Conservation (phyloP, 1,140 invertebrate genomes). For the Hetaerina americana region DNA sequence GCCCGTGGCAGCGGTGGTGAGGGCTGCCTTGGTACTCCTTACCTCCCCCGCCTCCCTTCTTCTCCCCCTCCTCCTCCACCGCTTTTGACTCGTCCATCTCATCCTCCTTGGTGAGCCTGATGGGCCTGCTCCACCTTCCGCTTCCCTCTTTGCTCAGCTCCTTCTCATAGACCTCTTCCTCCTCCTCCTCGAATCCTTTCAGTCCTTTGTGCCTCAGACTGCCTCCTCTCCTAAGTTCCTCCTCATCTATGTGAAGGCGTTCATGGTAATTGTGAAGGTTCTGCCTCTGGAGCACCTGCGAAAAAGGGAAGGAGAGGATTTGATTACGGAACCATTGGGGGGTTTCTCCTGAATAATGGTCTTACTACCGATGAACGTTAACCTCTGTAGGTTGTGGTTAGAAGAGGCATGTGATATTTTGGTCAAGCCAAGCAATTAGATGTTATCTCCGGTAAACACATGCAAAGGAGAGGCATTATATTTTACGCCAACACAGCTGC, state of each 20-base stretch:
- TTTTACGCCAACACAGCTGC: no score
- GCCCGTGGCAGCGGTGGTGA: background rate
- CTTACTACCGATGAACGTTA: no score
- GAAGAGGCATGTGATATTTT: no score
- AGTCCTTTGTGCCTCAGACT: background rate
- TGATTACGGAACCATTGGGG: no score
- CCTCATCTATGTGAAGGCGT: background rate
- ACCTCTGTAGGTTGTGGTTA: no score
- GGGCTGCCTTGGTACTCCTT: background rate
- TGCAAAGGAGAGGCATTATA: no score
- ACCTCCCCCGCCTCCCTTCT: background rate
- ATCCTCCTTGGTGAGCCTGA: constrained; percentile 19
- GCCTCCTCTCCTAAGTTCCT: background rate
- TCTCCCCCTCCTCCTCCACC: constrained; percentile 15
- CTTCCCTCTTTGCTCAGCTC: background rate
- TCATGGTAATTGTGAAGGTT: background rate
- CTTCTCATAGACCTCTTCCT: background rate
- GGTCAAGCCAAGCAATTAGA: no score
- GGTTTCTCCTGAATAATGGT: no score
- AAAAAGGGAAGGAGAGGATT: background rate
- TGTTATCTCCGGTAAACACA: no score
- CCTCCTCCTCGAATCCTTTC: background rate
- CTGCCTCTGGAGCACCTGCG: background rate
- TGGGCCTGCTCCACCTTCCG: constrained; percentile 2
- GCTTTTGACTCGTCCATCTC: constrained; percentile 28